phyloP scores from a whole-genome alignment of 2,113 vertebrate genomes.

The Diadophis punctatus region DNA sequence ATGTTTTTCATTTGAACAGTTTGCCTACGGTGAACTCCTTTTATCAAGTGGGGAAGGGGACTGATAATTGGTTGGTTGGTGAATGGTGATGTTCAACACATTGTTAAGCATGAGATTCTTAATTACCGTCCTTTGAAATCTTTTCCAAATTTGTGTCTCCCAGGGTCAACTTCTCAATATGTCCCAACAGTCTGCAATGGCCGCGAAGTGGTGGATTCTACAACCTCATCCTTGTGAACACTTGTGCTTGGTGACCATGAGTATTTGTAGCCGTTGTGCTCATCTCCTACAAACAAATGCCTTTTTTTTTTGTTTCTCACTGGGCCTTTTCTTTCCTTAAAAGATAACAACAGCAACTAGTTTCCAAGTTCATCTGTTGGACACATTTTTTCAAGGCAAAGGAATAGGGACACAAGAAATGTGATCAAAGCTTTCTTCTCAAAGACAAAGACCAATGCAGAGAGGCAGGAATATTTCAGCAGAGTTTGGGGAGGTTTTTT shows the following conservation, averaged over 20 bases:
- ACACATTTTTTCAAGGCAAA: neutral
- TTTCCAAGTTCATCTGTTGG: neutral
- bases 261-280: neutral
- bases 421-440: neutral
- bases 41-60: neutral
- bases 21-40: neutral
- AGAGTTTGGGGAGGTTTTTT: neutral
- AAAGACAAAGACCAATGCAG: neutral
- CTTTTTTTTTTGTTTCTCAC: neutral
- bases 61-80: neutral
- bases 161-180: slow-evolving; percentile 82
- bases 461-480: neutral
- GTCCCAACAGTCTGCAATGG: slow-evolving; percentile 95
- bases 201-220: slow-evolving; percentile 94
- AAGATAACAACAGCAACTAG: neutral
- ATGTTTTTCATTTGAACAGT: neutral
- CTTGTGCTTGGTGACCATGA: neutral
- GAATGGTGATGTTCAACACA: rapidly evolving
- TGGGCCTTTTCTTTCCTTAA: slow-evolving; percentile 2
- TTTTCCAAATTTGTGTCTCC: slow-evolving; percentile 31
- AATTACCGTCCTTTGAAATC: neutral
- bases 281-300: neutral
- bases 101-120: neutral
- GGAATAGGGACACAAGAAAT: rapidly evolving
- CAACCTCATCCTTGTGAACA: slow-evolving; percentile 90